Conservation (phyloP, 2,888 invertebrate species). For the Actias luna region DNA sequence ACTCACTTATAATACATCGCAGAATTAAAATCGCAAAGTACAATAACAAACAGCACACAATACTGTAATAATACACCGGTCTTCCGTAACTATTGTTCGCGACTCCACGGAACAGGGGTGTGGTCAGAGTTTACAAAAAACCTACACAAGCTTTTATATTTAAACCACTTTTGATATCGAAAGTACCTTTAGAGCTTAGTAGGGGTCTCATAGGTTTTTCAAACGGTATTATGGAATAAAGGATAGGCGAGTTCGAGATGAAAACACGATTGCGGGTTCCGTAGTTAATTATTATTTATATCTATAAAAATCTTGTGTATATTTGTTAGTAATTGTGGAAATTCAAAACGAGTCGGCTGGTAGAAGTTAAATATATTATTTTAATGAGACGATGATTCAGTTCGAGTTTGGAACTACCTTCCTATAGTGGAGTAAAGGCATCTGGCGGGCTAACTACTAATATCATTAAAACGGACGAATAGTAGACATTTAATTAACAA, state of each 20-base stretch:
- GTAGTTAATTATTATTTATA: neutral
- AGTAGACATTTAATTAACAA: too few relatives aligned
- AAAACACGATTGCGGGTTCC: neutral
- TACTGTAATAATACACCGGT: constrained; percentile 35
- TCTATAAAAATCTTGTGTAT: neutral
- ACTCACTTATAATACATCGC: neutral
- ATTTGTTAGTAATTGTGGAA: too few relatives aligned
- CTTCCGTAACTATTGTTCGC: constrained; percentile 34
- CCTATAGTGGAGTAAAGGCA: too few relatives aligned
- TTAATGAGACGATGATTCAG: too few relatives aligned
- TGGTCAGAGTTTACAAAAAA: constrained; percentile 32
- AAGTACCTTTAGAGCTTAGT: constrained; percentile 6
- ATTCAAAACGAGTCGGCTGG: too few relatives aligned
- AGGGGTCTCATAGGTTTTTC: constrained; percentile 2
- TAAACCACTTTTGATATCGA: constrained; percentile 14
- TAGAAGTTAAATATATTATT: too few relatives aligned
- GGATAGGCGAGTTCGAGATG: neutral
- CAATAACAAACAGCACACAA: constrained; percentile 35
- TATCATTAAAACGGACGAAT: too few relatives aligned
- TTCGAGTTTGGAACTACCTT: too few relatives aligned
- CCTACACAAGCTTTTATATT: constrained; percentile 17
- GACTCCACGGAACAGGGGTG: constrained; percentile 30
- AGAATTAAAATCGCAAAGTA: constrained; percentile 14
- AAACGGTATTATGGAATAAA: constrained; percentile 3
- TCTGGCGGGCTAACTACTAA: too few relatives aligned